These are phyloP conservation scores for Saccopteryx bilineata DNA, from an alignment of 2,113 vertebrate genomes.

Conservation along the genomic window DNA sequence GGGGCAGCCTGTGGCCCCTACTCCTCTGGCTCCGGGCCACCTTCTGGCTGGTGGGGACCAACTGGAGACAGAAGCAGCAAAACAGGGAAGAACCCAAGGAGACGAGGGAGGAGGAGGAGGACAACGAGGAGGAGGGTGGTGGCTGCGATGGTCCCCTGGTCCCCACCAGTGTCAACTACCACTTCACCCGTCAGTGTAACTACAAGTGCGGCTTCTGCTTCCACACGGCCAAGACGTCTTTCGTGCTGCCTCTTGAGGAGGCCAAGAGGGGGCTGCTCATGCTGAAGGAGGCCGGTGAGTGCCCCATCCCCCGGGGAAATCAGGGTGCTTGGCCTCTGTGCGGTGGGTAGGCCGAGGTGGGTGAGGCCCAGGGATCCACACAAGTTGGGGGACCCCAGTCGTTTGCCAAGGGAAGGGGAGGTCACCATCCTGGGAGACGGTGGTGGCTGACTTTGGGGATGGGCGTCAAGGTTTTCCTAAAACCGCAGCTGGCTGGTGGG, in stretches of 20 bases:
- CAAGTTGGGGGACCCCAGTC: neutral
- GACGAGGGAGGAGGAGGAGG: rapidly evolving
- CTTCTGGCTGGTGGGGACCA: neutral
- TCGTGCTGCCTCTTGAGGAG: slow-evolving; percentile 94
- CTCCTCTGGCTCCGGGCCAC: slow-evolving; percentile 29
- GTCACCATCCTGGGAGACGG: rapidly evolving
- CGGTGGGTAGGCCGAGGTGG: rapidly evolving
- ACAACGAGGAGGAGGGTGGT: rapidly evolving
- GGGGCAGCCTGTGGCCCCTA: slow-evolving; percentile 43
- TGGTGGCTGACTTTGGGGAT: rapidly evolving
- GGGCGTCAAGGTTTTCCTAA: too few species aligned
- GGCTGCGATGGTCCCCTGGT: rapidly evolving
- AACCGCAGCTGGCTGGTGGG: too few species aligned
- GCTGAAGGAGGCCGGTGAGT: slow-evolving; percentile 92
- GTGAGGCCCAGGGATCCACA: rapidly evolving
- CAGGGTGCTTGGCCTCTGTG: rapidly evolving
- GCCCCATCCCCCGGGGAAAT: rapidly evolving
- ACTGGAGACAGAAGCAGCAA: neutral
- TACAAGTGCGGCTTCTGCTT: slow-evolving; percentile 98
- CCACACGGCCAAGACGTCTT: slow-evolving; percentile 97
- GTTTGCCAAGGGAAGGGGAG: rapidly evolving
- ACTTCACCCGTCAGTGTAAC: slow-evolving; percentile 96
- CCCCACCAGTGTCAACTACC: slow-evolving; percentile 96
- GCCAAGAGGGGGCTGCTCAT: slow-evolving; percentile 91
- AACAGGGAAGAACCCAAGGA: rapidly evolving